Base-by-base conservation (phyloP, 2,888 invertebrate genomes). In the Synanthedon formicaeformis region DNA sequence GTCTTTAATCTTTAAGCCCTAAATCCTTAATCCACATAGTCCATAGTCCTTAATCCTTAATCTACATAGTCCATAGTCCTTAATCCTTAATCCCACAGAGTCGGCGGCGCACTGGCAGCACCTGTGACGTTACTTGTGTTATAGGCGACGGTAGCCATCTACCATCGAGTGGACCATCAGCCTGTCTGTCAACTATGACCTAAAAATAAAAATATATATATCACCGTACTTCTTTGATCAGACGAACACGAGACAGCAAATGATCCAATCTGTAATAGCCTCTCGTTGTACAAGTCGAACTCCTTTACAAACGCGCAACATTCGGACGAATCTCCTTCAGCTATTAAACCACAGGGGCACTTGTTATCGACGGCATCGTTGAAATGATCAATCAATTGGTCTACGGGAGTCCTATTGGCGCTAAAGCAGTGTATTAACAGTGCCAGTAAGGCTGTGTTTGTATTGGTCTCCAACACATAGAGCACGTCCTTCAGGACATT, bases 241-340 rank as follows among this genome's bases (percentile, higher is more conserved):
- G 81, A 84, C 27, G 84, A 84, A 63, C 84, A 85, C 4, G 92
- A 90, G 50, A 92, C 88, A n/a, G 93, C 92, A 75, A 92, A 93
- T 51, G 90, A 82, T 50, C 92, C 92, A 62, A 93, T 91, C 66
- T 92, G 92, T 75, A 91, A 79, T 51, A 92, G 77, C 60, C 91
- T 89, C 66, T 93, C 93, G 63, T 91, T 90, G 55, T 90, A 88
- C 57, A 90, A 78, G 82, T 93, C 93, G 75, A 92, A 92, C 41
- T 90, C 89, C 56, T 89, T 90, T 11, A 92, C 86, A 55, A 86
- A 78, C 27, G 67, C 64, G 55, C 89, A 89, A 50, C 91, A 74
- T 60, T 90, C 89, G 1, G 65, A 63, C 8, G 65, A 58, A 55
- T 75, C 73, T 52, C 67, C 66, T n/a, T 62, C 58, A 58, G 56